Conservation (phyloP, 1,140 invertebrate species). For the Drosophila lini region DNA sequence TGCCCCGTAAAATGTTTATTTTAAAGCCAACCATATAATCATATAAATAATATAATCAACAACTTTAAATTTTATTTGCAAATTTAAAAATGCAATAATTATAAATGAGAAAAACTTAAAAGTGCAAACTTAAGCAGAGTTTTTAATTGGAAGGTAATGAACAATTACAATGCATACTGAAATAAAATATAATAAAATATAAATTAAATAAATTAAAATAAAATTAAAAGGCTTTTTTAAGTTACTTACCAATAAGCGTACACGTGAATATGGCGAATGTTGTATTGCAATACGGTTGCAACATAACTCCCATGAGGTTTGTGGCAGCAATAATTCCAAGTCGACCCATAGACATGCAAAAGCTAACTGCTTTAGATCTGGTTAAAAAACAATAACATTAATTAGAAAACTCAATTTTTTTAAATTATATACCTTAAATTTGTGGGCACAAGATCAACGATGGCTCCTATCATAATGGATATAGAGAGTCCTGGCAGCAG, state of each 20-base stretch:
- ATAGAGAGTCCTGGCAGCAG: slow-evolving; percentile 84
- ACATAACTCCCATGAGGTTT: slow-evolving; percentile 86
- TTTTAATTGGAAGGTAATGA: slow-evolving; percentile 65
- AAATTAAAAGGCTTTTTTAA: not conserved
- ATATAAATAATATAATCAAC: not conserved
- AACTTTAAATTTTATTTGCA: slow-evolving; percentile 9
- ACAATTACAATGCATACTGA: slow-evolving; percentile 66
- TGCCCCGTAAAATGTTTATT: too few relatives aligned
- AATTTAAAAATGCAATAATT: not conserved
- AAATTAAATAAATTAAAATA: not conserved
- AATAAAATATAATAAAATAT: slow-evolving; percentile 17
- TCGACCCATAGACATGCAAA: slow-evolving; percentile 86
- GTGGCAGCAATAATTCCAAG: slow-evolving; percentile 86
- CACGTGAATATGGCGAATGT: slow-evolving; percentile 82
- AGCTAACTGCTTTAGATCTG: slow-evolving; percentile 87
- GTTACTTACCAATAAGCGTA: slow-evolving; percentile 57
- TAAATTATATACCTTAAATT: slow-evolving; percentile 84
- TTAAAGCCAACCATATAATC: not conserved
- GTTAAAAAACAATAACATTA: slow-evolving; percentile 5
- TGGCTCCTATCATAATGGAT: slow-evolving; percentile 83
- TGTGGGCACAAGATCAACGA: slow-evolving; percentile 85
- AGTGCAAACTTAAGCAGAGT: slow-evolving; percentile 32
- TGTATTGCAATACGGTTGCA: slow-evolving; percentile 85
- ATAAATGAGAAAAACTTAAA: not conserved
- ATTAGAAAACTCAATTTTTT: too few relatives aligned